A percentile compares a stretch with the other conserved stretches of the same genome.
Evolutionary conservation across 2,888 invertebrate species (phyloP).

Genomic region (Athalia cordata): DNA sequence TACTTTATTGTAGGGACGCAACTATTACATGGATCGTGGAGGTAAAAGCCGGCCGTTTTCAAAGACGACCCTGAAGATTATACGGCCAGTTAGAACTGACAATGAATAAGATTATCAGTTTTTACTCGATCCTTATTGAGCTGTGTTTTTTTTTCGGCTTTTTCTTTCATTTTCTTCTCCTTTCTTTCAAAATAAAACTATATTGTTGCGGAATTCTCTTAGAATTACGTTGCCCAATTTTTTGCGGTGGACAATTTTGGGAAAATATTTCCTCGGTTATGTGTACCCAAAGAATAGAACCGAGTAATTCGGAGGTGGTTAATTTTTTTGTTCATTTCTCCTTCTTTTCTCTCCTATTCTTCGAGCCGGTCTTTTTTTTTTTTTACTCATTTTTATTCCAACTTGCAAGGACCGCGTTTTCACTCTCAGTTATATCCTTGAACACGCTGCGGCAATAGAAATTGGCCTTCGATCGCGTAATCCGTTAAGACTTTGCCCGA

Average conservation of each 20-base stretch:
- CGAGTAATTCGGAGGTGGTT: not conserved
- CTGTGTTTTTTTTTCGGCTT: constrained; percentile 6
- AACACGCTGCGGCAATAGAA: constrained; percentile 64
- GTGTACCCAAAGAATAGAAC: not conserved
- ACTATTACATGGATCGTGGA: not conserved
- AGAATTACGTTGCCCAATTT: constrained; percentile 28
- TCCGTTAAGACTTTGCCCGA: constrained; percentile 41
- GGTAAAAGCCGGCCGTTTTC: constrained; percentile 18
- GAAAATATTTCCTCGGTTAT: too few species aligned
- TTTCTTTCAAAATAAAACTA: not conserved
- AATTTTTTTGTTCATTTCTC: too few species aligned
- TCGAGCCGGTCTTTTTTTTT: not conserved
- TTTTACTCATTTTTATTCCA: not conserved
- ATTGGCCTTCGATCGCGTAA: constrained; percentile 64
- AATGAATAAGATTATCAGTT: constrained; percentile 55
- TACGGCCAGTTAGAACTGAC: constrained; percentile 36
- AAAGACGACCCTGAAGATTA: constrained; percentile 40
- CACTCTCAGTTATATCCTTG: constrained; percentile 61
- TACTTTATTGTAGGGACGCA: constrained; percentile 17
- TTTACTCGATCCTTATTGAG: constrained; percentile 49
- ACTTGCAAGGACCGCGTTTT: constrained; percentile 32
- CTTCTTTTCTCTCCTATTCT: not conserved
- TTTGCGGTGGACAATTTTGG: not conserved
- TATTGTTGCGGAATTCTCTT: not conserved
- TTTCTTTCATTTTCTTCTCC: constrained; percentile 7